Base-by-base conservation (phyloP, 2,888 invertebrate genomes). In the Yponomeuta plumbellus region DNA sequence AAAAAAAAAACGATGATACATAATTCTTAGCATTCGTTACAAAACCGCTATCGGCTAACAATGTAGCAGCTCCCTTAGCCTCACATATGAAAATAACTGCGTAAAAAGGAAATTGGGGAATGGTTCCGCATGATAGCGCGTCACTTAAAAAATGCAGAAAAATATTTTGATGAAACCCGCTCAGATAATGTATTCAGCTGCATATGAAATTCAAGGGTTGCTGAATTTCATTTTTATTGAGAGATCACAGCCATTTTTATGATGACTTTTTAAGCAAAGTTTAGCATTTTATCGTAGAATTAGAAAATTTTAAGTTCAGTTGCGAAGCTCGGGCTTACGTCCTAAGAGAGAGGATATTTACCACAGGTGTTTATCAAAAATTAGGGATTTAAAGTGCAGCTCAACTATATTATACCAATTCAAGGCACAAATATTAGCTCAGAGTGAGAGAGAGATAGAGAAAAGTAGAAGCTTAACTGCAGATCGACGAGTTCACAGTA, bases 101-200 rank as follows among this genome's bases (percentile, higher is more conserved):
- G 21, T 26, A 22, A 63, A 63, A 11, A 40, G 63, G 11, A 63
- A 63, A 44, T 22, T 63, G 40, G 40, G 63, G 40, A 44, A 44
- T 44, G 63, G 63, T 63, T 44, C 63, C 44, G 63, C 26, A 62
- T 62, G 23, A 22, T 59, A 11, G 23, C 59, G 22, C 21, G 20
- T 62, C 26, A 20, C 11, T 62, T 39, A 39, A 34, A 62, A 62
- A 62, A 62, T 62, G 62, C 62, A 39, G 62, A 62, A 21, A 23
- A 59, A 59, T 59, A 23, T 21, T 59, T n/a, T 59, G 59, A 21
- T 59, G 22, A 59, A 59, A 23, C 44, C 44, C 44, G 44, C 17
- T 17, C 4, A 17, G 44, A 8, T 52, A 52, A 52, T 52, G 44
- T 52, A 52, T 52, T 52, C 17, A 52, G 44, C 17, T 52, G 44